These are phyloP conservation scores for Cepphus grylle DNA, from an alignment of 2,113 vertebrate species.

Conservation along the genomic window DNA sequence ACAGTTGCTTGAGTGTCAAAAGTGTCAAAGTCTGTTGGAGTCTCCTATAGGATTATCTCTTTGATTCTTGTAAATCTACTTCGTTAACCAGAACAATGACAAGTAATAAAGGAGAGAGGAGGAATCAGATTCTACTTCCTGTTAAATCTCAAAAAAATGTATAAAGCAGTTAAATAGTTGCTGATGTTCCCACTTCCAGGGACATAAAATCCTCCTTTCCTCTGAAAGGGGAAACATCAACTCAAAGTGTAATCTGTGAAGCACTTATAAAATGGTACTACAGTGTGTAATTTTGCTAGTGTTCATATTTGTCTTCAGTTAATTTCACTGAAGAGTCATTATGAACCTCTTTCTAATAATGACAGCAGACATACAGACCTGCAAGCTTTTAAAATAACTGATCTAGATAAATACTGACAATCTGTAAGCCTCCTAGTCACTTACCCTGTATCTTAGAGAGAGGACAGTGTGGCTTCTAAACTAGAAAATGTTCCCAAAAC, in stretches of 20 bases:
- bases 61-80: background rate
- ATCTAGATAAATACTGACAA: background rate
- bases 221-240: background rate
- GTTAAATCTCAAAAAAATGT: background rate
- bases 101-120: background rate
- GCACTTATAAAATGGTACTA: background rate
- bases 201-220: background rate
- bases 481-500: background rate
- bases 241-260: background rate
- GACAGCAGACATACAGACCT: background rate
- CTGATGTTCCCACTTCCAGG: background rate
- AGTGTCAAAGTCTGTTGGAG: background rate
- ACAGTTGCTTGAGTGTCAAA: background rate
- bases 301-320: background rate
- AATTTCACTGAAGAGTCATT: background rate
- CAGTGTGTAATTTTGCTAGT: background rate
- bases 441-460: background rate
- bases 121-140: background rate
- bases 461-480: background rate
- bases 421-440: background rate
- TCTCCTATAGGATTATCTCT: background rate
- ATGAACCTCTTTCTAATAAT: background rate
- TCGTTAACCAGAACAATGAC: accelerated
- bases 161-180: background rate
- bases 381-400: background rate